Conservation (phyloP, 2,888 invertebrate genomes). For the Emesis russula region DNA sequence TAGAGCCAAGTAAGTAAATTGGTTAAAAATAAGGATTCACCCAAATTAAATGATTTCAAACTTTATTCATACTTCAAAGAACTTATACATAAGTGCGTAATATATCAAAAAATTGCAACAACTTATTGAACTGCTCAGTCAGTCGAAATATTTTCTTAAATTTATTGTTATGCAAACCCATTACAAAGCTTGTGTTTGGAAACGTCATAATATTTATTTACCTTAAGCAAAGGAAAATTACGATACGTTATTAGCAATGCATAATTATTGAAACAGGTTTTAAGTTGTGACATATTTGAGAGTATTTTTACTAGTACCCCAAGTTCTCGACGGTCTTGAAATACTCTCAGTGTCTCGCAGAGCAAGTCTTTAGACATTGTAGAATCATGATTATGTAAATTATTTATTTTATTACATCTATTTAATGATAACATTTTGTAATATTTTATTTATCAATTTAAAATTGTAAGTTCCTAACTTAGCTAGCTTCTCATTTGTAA, state of each 20-base stretch:
- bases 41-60: too few species aligned
- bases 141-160: neutral
- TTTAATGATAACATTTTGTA: conserved; percentile 85
- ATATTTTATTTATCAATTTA: conserved; percentile 94
- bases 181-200: neutral
- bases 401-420: conserved; percentile 94
- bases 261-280: conserved; percentile 93
- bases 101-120: too few species aligned
- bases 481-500: conserved; percentile 93
- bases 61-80: too few species aligned
- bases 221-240: neutral
- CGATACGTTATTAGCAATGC: conserved; percentile 91
- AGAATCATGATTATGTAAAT: conserved; percentile 93
- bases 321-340: conserved; percentile 90
- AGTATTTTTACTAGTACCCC: conserved; percentile 92
- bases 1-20: too few species aligned
- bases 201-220: neutral
- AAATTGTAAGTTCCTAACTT: conserved; percentile 95
- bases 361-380: conserved; percentile 90
- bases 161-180: neutral
- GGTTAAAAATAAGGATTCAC: too few species aligned
- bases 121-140: too few species aligned
- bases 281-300: conserved; percentile 92
- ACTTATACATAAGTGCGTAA: too few species aligned
- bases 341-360: conserved; percentile 93